Evolutionary conservation across 2,113 vertebrate species (phyloP), one percentile per base, ranked within the genome.

Genomic region (Phodopus roborovskii): DNA sequence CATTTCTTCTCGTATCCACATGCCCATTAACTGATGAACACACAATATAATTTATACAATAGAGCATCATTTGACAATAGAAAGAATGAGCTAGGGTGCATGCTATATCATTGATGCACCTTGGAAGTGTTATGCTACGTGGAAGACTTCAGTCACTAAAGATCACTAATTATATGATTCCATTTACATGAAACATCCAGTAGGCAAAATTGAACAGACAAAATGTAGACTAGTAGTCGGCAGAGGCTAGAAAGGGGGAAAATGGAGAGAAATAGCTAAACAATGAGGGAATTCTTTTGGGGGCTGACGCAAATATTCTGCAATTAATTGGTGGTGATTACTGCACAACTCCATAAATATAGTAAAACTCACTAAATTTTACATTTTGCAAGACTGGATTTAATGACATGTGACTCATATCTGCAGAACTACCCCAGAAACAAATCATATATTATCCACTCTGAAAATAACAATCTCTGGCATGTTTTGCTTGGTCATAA

Each of bases 311-410:
- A 91, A 93, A 89, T 60, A 22, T 66, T 86, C 66, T 91, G 73
- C 3, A 93, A 66, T 28, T 50, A 89, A 62, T 45, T 45, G 82
- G 33, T 92, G 42, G 16, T 9, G 83, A 30, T n/a, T 56, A 45
- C 62, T 85, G 60, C 13, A 42, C 62, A 82, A 45, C 36, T 86
- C 19, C 78, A 24, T 64, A 73, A 93, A 50, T 64, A 77, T 62
- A 89, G 15, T 66, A 50, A 81, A 88, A 90, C 11, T 13, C 48
- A 78, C 74, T 88, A 73, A 85, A 68, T 56, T 62, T 58, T 79
- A 75, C 26, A 70, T 78, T 94, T 96, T 94, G 13, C 78, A 94
- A 92, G 50, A n/a, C 10, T 84, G 42, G 58, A 33, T 92, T 81
- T 85, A 84, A 62, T 70, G 45, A 3, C 39, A 82, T 82, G 56